These are phyloP conservation scores for Yponomeuta cagnagella DNA, from an alignment of 2,888 invertebrate genomes.

Conservation along the genomic window DNA sequence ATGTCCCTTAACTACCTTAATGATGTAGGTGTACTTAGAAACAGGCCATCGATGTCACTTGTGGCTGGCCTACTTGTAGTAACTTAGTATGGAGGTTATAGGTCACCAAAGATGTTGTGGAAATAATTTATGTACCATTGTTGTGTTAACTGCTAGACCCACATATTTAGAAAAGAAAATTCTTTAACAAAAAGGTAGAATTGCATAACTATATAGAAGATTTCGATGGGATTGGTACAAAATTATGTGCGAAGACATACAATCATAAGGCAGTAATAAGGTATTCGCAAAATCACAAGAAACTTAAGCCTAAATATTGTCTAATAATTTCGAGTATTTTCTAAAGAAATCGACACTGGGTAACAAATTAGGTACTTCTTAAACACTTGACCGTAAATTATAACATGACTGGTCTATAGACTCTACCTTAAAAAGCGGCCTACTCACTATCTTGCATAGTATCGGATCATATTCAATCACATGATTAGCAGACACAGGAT, in stretches of 20 bases:
- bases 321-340: neutral
- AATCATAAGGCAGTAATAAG: neutral
- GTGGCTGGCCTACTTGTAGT: too few species aligned
- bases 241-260: neutral
- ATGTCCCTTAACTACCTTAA: conserved; percentile 27
- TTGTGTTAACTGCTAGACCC: neutral
- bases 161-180: too few species aligned
- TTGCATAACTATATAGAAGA: neutral
- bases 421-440: neutral
- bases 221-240: neutral
- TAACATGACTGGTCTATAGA: neutral
- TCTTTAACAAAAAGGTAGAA: too few species aligned
- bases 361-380: neutral
- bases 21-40: conserved; percentile 25
- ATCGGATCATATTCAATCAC: neutral
- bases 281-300: neutral
- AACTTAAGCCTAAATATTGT: too few species aligned
- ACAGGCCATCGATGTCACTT: too few species aligned
- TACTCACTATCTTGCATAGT: neutral
- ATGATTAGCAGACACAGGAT: neutral
- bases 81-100: too few species aligned
- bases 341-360: neutral
- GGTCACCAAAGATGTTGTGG: conserved; percentile 30
- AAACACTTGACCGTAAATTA: neutral
- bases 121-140: conserved; percentile 24